These are phyloP conservation scores for Tenthredo mesomela DNA, from an alignment of 2,888 invertebrate species.

Conservation along the genomic window DNA sequence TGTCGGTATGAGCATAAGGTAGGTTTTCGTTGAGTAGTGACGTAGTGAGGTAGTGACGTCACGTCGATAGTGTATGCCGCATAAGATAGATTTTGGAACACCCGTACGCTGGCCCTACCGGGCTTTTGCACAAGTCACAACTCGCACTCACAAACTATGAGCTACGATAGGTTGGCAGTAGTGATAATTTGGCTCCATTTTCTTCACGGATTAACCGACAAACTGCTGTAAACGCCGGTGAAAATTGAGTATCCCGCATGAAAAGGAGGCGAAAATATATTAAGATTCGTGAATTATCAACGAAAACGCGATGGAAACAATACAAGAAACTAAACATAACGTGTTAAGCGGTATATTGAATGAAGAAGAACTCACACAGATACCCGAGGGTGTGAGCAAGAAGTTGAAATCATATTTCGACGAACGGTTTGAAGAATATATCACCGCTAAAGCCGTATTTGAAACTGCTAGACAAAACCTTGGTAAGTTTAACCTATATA, in stretches of 20 bases:
- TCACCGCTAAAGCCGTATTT: constrained; percentile 87
- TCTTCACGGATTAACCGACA: constrained; percentile 40
- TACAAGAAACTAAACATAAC: constrained; percentile 76
- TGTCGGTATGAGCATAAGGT: too few species aligned
- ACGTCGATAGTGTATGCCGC: too few species aligned
- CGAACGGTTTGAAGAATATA: constrained; percentile 85
- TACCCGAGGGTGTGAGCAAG: constrained; percentile 80
- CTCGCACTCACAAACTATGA: too few species aligned
- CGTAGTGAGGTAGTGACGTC: too few species aligned
- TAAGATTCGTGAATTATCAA: constrained; percentile 8
- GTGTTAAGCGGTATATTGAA: constrained; percentile 77
- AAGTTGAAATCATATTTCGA: constrained; percentile 83
- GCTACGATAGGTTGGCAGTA: constrained; percentile 17
- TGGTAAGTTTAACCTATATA: constrained; percentile 78
- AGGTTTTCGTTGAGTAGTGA: too few species aligned
- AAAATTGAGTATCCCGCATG: constrained; percentile 6
- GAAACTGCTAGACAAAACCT: constrained; percentile 84
- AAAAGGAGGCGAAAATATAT: constrained; percentile 26
- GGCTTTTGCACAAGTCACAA: too few species aligned
- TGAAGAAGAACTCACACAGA: constrained; percentile 80
- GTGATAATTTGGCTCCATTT: constrained; percentile 33
- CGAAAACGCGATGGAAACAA: constrained; percentile 66
- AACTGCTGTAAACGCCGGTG: constrained; percentile 43
- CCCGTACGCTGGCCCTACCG: neutral
- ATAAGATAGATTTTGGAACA: neutral